Percentiles rank a stretch among this genome's conserved stretches.
Conservation (phyloP, 2,797 vertebrate genomes). For the Borostomias antarcticus region DNA sequence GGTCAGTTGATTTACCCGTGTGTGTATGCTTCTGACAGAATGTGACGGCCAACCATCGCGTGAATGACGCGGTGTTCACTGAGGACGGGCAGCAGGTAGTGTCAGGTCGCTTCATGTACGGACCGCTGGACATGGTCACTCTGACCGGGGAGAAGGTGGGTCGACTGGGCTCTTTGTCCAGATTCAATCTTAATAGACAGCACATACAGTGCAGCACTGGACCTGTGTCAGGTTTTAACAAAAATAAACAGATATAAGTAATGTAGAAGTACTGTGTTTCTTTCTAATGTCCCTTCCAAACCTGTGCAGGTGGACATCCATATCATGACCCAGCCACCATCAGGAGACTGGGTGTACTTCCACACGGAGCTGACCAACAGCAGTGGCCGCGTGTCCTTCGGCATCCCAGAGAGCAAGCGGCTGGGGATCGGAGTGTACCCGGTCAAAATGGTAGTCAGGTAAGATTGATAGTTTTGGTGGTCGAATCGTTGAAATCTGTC, state of each 20-base stretch:
- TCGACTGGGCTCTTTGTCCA: too few species aligned
- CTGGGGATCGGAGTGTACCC: constrained; percentile 96
- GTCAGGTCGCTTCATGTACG: constrained; percentile 95
- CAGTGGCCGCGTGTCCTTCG: constrained; percentile 91
- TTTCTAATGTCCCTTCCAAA: constrained; percentile 4
- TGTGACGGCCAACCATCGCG: constrained; percentile 94
- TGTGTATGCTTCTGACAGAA: constrained; percentile 77
- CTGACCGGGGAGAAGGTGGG: constrained; percentile 95
- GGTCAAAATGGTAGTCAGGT: constrained; percentile 98
- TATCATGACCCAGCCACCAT: constrained; percentile 96
- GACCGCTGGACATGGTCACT: constrained; percentile 97
- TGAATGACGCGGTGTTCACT: constrained; percentile 90
- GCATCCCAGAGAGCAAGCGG: constrained; percentile 87
- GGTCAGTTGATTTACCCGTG: too few species aligned
- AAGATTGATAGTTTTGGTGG: not conserved
- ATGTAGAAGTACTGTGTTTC: too few species aligned
- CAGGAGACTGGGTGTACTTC: constrained; percentile 94
- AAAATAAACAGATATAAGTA: too few species aligned
- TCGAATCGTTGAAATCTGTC: too few species aligned
- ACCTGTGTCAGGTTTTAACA: too few species aligned
- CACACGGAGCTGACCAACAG: constrained; percentile 94
- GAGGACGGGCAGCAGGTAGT: constrained; percentile 90
- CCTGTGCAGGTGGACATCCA: constrained; percentile 90
- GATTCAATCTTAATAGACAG: too few species aligned
- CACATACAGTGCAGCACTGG: too few species aligned